Evolutionary conservation across 2,797 vertebrate species (phyloP).

Genomic region (Hapalemur alaotrensis): DNA sequence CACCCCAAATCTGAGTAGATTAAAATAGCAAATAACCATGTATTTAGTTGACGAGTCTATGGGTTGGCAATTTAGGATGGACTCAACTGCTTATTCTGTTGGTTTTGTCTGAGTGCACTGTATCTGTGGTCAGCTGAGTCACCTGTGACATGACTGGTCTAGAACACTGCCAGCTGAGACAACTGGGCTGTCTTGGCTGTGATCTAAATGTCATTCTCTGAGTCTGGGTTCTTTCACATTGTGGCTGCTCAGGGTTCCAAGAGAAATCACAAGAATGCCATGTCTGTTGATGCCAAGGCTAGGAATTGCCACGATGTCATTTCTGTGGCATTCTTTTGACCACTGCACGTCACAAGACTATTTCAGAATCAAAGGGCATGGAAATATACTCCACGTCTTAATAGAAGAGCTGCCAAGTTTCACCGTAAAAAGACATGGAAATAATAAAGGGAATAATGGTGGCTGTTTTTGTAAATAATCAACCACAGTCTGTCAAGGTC

Average conservation of each 20-base stretch:
- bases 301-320: fast-evolving
- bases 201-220: not conserved
- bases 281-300: not conserved
- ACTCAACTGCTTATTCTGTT: not conserved
- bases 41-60: not conserved
- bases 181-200: fast-evolving
- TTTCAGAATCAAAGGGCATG: no score
- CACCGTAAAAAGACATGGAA: not conserved
- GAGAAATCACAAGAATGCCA: not conserved
- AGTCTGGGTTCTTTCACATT: not conserved
- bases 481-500: not conserved
- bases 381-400: not conserved
- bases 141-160: not conserved
- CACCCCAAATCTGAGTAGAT: not conserved
- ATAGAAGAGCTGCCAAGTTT: not conserved
- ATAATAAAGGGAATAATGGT: not conserved
- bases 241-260: not conserved
- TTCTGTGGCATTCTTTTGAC: not conserved
- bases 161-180: not conserved
- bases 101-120: not conserved
- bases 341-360: not conserved
- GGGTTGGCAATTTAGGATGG: not conserved
- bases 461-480: not conserved
- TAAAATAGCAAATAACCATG: not conserved
- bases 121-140: not conserved